These are phyloP conservation scores for Melospiza melodia DNA, from an alignment of 2,113 vertebrate genomes.

Conservation along the genomic window DNA sequence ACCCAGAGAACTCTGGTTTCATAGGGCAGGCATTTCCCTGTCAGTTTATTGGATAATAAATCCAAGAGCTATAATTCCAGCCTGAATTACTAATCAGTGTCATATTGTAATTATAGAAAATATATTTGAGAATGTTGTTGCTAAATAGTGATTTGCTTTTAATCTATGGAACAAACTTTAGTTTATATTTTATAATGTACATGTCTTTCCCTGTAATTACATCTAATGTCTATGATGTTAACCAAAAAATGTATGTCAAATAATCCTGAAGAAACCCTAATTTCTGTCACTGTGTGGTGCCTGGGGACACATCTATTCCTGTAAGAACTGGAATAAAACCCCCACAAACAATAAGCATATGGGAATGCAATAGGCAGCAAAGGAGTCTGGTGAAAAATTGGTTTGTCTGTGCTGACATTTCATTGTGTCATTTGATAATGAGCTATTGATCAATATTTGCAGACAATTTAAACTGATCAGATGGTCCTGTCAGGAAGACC, in stretches of 20 bases:
- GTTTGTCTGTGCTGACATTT: neutral
- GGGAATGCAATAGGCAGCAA: neutral
- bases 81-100: neutral
- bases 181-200: neutral
- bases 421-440: neutral
- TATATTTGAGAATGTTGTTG: neutral
- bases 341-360: neutral
- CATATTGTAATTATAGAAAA: neutral
- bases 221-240: neutral
- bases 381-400: neutral
- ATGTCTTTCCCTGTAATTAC: neutral
- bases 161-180: neutral
- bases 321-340: neutral
- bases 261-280: neutral
- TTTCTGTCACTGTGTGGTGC: neutral
- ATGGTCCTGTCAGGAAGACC: neutral
- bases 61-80: neutral
- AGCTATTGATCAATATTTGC: neutral
- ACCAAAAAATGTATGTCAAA: neutral
- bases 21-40: neutral
- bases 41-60: neutral
- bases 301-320: neutral
- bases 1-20: neutral
- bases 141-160: conserved; percentile 18
- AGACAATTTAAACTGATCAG: neutral